Conservation (phyloP, 2,797 vertebrate species). For the Anguilla obscura region DNA sequence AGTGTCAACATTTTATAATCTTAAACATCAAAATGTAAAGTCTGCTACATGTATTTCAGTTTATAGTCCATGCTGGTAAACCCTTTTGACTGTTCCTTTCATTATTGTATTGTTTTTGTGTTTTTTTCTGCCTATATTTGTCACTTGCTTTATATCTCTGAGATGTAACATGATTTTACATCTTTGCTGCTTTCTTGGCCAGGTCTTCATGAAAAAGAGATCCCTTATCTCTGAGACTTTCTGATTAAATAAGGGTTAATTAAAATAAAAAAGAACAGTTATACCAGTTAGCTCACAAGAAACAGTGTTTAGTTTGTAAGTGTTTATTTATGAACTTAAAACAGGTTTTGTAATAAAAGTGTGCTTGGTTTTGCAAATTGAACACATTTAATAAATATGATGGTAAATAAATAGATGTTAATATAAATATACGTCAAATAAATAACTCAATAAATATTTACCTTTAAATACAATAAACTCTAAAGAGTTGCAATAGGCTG, state of each 20-base stretch:
- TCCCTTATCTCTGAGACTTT: not conserved
- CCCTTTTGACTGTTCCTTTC: no score
- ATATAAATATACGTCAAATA: constrained; percentile 47
- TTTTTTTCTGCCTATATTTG: no score
- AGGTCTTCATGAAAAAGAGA: not conserved
- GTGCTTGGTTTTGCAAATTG: constrained; percentile 14
- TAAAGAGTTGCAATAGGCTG: not conserved
- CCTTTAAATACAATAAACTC: constrained; percentile 43
- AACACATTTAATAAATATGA: constrained; percentile 28
- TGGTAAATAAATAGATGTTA: constrained; percentile 36
- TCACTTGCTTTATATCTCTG: no score
- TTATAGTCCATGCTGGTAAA: no score
- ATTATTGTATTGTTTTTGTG: no score
- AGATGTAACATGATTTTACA: no score
- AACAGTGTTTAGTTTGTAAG: not conserved
- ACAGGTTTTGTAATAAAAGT: not conserved
- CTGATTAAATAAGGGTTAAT: no score
- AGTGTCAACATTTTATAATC: no score
- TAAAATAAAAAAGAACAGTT: not conserved
- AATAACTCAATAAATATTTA: constrained; percentile 58
- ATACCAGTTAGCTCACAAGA: not conserved
- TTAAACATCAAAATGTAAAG: no score
- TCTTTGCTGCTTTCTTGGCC: no score
- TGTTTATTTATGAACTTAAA: not conserved
- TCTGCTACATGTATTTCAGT: no score